Percentiles rank a stretch among this genome's conserved stretches.
These are phyloP conservation scores for Oncorhynchus gorbuscha DNA, from an alignment of 2,113 vertebrate genomes.

Conservation along the genomic window DNA sequence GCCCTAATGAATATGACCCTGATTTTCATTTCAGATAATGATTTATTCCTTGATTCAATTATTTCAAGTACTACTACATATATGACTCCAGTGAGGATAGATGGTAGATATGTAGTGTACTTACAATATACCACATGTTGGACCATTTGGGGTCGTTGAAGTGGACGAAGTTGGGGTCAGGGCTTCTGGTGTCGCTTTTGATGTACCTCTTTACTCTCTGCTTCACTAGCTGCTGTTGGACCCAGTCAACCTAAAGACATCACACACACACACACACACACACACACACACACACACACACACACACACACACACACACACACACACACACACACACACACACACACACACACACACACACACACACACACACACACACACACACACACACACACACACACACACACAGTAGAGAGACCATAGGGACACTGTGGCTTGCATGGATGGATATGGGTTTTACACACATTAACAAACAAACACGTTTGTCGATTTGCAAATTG, in stretches of 20 bases:
- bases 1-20: too few species aligned
- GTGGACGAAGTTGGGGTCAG: constrained; percentile 66
- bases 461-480: not conserved
- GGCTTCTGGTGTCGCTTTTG: constrained; percentile 19
- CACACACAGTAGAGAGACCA: not conserved
- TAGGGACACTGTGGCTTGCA: not conserved
- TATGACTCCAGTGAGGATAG: not conserved
- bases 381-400: not conserved
- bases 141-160: constrained; percentile 93
- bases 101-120: constrained; percentile 47
- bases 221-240: constrained; percentile 87
- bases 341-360: not conserved
- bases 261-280: not conserved
- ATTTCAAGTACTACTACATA: too few species aligned
- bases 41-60: too few species aligned
- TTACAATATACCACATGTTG: constrained; percentile 95
- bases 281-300: too few species aligned
- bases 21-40: too few species aligned
- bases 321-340: constrained; percentile 4
- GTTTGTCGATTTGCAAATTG: not conserved
- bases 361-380: constrained; percentile 8
- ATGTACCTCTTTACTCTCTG: constrained; percentile 80
- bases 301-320: constrained; percentile 1
- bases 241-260: constrained; percentile 81
- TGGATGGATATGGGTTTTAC: not conserved